Conservation (phyloP, 2,113 vertebrate species). For the Rallus limicola region DNA sequence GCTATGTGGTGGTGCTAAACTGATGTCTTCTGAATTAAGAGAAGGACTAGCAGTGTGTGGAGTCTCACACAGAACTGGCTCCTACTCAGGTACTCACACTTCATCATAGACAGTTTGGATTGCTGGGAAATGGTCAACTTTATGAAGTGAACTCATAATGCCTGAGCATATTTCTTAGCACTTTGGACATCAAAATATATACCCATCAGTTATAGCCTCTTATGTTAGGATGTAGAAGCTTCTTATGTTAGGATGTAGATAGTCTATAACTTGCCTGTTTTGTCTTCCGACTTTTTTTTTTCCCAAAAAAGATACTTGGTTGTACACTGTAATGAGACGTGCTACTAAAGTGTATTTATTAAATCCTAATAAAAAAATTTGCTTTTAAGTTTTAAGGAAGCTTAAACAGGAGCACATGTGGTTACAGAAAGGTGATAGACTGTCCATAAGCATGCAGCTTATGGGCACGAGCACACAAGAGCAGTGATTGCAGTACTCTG, state of each 20-base stretch:
- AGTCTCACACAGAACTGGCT: background rate
- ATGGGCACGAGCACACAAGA: background rate
- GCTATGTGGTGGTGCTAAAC: background rate
- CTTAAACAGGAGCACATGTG: background rate
- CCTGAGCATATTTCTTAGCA: background rate
- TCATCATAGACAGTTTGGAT: background rate
- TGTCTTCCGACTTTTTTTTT: background rate
- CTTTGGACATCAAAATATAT: background rate
- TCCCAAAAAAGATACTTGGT: background rate
- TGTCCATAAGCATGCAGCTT: too few species aligned
- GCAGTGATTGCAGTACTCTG: rapidly evolving
- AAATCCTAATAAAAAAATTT: background rate
- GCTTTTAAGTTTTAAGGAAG: background rate
- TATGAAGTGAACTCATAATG: background rate
- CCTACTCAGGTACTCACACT: background rate
- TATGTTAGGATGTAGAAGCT: background rate
- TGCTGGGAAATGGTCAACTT: background rate
- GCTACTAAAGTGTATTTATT: background rate
- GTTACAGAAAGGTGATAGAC: background rate
- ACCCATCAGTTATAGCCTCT: background rate
- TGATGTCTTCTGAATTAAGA: background rate
- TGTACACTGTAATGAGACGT: background rate
- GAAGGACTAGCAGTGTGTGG: background rate
- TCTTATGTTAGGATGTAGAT: background rate
- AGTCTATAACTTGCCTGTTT: background rate